Evolutionary conservation across 2,113 vertebrate species (phyloP).

Genomic region (Myocastor coypus): DNA sequence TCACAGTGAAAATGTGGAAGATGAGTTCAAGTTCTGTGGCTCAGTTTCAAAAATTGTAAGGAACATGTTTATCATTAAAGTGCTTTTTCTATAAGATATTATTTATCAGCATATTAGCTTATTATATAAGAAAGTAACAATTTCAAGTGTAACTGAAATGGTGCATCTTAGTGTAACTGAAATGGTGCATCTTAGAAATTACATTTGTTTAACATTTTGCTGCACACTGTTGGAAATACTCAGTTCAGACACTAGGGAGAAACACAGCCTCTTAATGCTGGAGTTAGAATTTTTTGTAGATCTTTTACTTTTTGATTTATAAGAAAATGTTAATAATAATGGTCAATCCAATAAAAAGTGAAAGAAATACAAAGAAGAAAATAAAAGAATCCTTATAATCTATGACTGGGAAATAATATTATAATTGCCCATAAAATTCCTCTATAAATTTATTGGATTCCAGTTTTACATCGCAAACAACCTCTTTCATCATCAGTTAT

Average conservation of each 20-base stretch:
- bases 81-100: neutral
- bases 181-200: conserved; percentile 18
- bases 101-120: neutral
- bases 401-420: neutral
- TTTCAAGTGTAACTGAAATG: neutral
- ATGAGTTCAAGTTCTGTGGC: neutral
- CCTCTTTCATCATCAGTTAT: neutral
- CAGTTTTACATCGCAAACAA: neutral
- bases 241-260: neutral
- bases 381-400: neutral
- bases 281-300: neutral
- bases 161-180: neutral
- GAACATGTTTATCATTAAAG: neutral
- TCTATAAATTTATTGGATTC: neutral
- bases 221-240: neutral
- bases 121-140: neutral
- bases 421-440: neutral
- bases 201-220: neutral
- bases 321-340: neutral
- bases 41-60: neutral
- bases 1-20: neutral
- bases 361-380: conserved; percentile 43
- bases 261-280: neutral
- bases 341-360: neutral
- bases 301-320: neutral